phyloP scores from a whole-genome alignment of 2,797 vertebrate genomes.

The Gastrophryne carolinensis region DNA sequence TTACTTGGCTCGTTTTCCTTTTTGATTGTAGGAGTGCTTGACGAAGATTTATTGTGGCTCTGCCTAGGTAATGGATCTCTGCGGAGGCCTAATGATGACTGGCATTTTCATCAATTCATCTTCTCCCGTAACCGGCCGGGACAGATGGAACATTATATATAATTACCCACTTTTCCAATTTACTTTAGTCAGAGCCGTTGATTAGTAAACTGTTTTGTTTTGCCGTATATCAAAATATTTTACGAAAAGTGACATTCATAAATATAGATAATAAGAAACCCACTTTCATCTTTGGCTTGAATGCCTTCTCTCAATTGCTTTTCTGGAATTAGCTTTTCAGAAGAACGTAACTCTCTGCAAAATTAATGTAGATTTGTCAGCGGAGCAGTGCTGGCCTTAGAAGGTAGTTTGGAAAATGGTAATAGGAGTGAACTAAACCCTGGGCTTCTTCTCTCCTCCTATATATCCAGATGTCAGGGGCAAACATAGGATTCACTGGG shows the following conservation, averaged over 20 bases:
- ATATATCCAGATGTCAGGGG: too few species aligned
- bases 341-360: background rate
- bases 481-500: too few species aligned
- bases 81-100: constrained; percentile 68
- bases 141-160: constrained; percentile 66
- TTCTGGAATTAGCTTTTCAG: background rate
- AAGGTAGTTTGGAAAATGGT: too few species aligned
- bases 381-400: too few species aligned
- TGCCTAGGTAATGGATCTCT: constrained; percentile 71
- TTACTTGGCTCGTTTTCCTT: constrained; percentile 15
- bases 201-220: constrained; percentile 21
- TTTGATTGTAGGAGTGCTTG: constrained; percentile 58
- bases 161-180: constrained; percentile 62
- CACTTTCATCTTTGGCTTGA: background rate
- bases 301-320: background rate
- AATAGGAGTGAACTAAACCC: too few species aligned
- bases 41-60: constrained; percentile 67
- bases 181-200: constrained; percentile 51
- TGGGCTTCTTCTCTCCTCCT: too few species aligned
- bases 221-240: constrained; percentile 17
- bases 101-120: constrained; percentile 69
- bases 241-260: background rate
- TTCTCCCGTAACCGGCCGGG: constrained; percentile 61
- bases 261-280: background rate
- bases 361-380: background rate